Evolutionary conservation across 2,888 invertebrate species (phyloP).

Genomic region (Phlogophora meticulosa): DNA sequence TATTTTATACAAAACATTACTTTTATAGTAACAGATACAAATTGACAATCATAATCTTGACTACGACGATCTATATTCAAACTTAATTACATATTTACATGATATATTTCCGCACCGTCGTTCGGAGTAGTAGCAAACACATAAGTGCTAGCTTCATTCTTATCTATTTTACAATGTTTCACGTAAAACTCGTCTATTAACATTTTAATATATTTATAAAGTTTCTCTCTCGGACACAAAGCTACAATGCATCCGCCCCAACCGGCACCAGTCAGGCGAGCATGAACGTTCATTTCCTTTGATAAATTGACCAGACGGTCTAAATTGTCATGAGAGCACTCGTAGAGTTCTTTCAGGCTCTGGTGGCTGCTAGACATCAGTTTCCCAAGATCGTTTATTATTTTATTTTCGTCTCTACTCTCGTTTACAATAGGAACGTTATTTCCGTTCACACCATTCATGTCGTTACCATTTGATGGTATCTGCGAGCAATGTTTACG

Average conservation of each 20-base stretch:
- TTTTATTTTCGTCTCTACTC: conserved; percentile 74
- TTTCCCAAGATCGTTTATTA: conserved; percentile 92
- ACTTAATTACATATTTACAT: conserved; percentile 49
- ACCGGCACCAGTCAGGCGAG: conserved; percentile 99
- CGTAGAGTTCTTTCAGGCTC: conserved; percentile 96
- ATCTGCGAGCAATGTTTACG: conserved; percentile 91
- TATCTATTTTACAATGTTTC: conserved; percentile 88
- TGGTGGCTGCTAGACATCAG: conserved; percentile 97
- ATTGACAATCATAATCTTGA: background rate
- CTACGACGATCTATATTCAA: background rate
- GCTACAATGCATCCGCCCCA: conserved; percentile 99
- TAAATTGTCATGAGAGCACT: conserved; percentile 97
- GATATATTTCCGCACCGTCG: conserved; percentile 92
- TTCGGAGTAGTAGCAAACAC: conserved; percentile 95
- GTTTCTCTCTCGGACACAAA: conserved; percentile 93
- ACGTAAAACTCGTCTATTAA: conserved; percentile 94
- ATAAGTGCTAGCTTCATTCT: conserved; percentile 89
- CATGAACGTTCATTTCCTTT: conserved; percentile 93
- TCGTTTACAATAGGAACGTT: conserved; percentile 66
- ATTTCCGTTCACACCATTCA: conserved; percentile 59
- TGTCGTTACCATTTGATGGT: conserved; percentile 72
- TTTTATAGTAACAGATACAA: background rate
- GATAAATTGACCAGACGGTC: conserved; percentile 95
- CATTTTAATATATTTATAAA: conserved; percentile 92
- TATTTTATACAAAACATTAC: too few species aligned